phyloP scores from a whole-genome alignment of 2,797 vertebrate genomes.

The Kryptopterus vitreolus region DNA sequence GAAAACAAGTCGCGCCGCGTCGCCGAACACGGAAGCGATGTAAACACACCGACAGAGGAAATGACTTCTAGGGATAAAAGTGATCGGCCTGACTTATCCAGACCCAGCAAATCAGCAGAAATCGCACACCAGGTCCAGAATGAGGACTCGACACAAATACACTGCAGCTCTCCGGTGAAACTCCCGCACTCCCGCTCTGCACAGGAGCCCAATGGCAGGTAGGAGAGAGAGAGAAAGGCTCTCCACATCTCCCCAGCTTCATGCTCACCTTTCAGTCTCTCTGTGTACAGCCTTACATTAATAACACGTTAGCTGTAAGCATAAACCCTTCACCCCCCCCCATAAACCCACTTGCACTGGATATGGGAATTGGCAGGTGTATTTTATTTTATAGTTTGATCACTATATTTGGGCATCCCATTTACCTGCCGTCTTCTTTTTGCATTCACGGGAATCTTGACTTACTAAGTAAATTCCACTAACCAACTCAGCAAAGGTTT shows the following conservation, averaged over 20 bases:
- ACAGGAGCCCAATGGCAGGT: slow-evolving; percentile 69
- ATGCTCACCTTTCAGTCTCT: neutral
- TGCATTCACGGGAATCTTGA: neutral
- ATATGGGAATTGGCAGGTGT: neutral
- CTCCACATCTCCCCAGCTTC: too few species aligned
- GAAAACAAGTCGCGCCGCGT: slow-evolving; percentile 58
- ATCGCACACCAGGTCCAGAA: slow-evolving; percentile 62
- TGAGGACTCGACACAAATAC: slow-evolving; percentile 48
- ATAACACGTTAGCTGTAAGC: neutral
- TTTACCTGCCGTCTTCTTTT: neutral
- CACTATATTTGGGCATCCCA: neutral
- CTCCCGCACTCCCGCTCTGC: slow-evolving; percentile 56
- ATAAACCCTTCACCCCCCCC: neutral
- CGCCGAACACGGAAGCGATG: slow-evolving; percentile 58
- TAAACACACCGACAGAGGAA: neutral
- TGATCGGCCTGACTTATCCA: slow-evolving; percentile 54
- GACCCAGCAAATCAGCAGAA: slow-evolving; percentile 62
- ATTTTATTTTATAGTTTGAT: neutral
- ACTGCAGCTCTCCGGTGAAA: slow-evolving; percentile 60
- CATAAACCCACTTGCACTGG: too few species aligned
- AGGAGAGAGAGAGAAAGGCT: neutral
- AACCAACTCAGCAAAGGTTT: neutral
- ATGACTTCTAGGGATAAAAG: slow-evolving; percentile 53
- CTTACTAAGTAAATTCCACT: neutral
- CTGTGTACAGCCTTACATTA: neutral